Base-by-base conservation (phyloP, 2,888 invertebrate species). In the Agrotis clavis region DNA sequence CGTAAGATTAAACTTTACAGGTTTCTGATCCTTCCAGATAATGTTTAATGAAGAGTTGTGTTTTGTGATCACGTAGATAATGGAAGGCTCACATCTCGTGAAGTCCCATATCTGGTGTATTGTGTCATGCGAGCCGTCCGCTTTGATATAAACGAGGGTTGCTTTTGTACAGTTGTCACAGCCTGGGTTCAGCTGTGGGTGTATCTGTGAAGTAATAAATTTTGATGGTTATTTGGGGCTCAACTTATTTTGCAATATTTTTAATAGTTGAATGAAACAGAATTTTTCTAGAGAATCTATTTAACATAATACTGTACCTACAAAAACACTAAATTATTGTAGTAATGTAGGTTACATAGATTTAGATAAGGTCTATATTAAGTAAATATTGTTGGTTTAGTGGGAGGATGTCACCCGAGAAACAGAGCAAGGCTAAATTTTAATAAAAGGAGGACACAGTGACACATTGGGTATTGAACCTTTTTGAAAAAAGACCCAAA, bases 41-140 rank as follows among this genome's bases (percentile, higher is more conserved):
- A 98, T 91, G 11, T 88, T 86, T 9, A 98, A 80, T 0, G 93
- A 90, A 0, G 96, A 92, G 68, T 96, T 93, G 0, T 91, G 80
- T 0, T 93, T 89, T 0, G 97, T 97, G 0, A 97, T 88, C 0
- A 96, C 96, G 47, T 97, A 91, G 19, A 97, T 90, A 41, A 97
- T 86, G 1, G 97, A 96, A 0, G 98, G 98, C 56, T 96, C 93
- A 5, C 97, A 96, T 35, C 86, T 70, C 4, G 96, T 95, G 83
- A 98, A 97, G 90, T 97, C 97, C 97, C 97, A 97, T 61, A 98
- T 82, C 88, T 97, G 97, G 87, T 98, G 97, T 1, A 98, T 89
- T 0, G 96, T 96, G 89, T 98, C 97, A 60, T 95, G 91, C 1
- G 90, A 74, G 0, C 97, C 97, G 30, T 94, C 95, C 0, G 97